phyloP scores from a whole-genome alignment of 1,140 invertebrate species.

The Zaprionus ghesquierei region DNA sequence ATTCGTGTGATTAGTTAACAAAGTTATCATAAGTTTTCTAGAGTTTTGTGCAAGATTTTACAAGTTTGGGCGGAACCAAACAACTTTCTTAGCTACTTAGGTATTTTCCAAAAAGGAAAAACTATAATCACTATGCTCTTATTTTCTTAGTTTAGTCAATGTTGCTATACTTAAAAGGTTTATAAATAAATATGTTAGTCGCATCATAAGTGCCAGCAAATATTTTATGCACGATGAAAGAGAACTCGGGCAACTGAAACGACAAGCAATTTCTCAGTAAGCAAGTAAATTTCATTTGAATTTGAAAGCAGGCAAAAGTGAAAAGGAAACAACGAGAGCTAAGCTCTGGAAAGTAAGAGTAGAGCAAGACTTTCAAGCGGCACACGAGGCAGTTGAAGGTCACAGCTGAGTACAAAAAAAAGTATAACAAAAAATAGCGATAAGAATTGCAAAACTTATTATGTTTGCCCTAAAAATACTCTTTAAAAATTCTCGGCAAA shows the following conservation, averaged over 20 bases:
- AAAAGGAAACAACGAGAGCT: neutral
- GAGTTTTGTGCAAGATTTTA: neutral
- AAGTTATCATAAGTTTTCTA: neutral
- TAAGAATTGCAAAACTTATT: no score
- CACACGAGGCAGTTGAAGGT: no score
- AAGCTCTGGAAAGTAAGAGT: no score
- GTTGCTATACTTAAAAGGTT: neutral
- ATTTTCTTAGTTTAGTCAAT: neutral
- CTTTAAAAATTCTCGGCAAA: no score
- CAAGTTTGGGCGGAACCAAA: neutral
- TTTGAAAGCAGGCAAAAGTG: conserved; percentile 60
- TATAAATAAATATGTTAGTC: neutral
- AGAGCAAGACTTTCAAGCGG: no score
- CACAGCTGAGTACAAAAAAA: no score
- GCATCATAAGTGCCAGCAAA: neutral
- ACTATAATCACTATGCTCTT: neutral
- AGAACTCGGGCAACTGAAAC: neutral
- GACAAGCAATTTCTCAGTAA: neutral
- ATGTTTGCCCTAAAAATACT: no score
- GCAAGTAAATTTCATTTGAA: conserved; percentile 65
- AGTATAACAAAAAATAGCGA: no score
- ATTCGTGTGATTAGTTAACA: neutral
- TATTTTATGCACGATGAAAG: neutral
- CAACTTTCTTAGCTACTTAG: neutral
- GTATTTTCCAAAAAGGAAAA: neutral